Evolutionary conservation across 2,888 invertebrate genomes (phyloP).

Genomic region (Limnephilus rhombicus): DNA sequence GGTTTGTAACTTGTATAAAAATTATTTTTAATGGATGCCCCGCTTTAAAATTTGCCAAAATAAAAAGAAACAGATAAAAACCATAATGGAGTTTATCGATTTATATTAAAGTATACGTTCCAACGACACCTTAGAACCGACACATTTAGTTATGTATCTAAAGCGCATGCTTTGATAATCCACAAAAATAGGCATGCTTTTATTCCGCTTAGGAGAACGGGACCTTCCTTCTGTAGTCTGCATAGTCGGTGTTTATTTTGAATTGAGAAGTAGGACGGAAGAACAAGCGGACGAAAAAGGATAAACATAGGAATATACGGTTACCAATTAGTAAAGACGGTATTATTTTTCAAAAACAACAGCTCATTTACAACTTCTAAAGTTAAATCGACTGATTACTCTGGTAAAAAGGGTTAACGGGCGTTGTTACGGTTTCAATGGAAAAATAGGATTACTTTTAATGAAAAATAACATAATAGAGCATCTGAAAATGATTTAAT

Average conservation of each 20-base stretch:
- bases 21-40: too few relatives aligned
- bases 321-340: slow-evolving; percentile 41
- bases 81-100: too few relatives aligned
- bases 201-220: background rate
- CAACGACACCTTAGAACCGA: too few relatives aligned
- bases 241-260: background rate
- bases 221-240: background rate
- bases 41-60: too few relatives aligned
- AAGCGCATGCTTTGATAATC: background rate
- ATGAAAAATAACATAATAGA: background rate
- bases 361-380: slow-evolving; percentile 19
- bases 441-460: background rate
- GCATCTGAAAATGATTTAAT: background rate
- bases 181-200: background rate
- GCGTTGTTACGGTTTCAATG: background rate
- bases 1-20: too few relatives aligned
- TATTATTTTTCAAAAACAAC: slow-evolving; percentile 39
- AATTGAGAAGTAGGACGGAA: background rate
- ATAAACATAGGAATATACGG: slow-evolving; percentile 11
- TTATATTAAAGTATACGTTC: too few relatives aligned
- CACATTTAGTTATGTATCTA: too few relatives aligned
- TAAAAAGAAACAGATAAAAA: too few relatives aligned
- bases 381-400: slow-evolving; percentile 12
- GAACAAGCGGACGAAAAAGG: background rate
- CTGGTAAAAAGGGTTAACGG: background rate